A percentile compares a stretch with the other conserved stretches of the same genome.
These are phyloP conservation scores for Chionoecetes opilio DNA, from an alignment of 1,140 invertebrate genomes.

Conservation along the genomic window DNA sequence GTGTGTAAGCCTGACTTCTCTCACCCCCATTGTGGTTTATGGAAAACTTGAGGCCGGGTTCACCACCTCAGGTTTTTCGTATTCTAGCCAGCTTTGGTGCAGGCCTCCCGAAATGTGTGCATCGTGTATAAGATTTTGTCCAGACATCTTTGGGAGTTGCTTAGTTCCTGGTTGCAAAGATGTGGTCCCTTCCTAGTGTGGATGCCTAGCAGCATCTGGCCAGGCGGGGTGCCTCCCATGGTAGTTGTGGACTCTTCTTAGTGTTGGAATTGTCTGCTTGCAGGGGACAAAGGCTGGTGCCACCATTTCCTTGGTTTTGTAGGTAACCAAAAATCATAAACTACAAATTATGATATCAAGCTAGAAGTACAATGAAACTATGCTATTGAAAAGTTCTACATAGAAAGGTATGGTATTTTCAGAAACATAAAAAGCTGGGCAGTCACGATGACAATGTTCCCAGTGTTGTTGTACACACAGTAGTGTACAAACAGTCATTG, in stretches of 20 bases:
- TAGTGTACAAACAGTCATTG: no score
- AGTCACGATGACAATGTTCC: no score
- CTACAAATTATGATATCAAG: not conserved
- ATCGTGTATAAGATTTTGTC: not conserved
- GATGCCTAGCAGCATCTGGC: not conserved
- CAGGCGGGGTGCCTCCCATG: not conserved
- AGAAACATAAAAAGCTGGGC: no score
- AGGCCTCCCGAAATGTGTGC: slow-evolving; percentile 1
- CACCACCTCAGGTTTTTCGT: slow-evolving; percentile 1
- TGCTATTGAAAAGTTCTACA: not conserved
- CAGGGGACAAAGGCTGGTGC: not conserved
- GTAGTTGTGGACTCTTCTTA: not conserved
- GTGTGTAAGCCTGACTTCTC: not conserved
- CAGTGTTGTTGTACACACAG: no score
- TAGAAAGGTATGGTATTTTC: no score
- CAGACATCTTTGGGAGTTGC: not conserved
- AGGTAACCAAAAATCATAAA: not conserved
- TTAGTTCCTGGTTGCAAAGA: not conserved
- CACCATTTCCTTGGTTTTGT: not conserved
- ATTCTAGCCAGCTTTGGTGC: not conserved
- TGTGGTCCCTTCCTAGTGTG: not conserved
- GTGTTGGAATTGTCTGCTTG: slow-evolving; percentile 18
- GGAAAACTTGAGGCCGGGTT: not conserved
- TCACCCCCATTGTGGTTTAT: not conserved
- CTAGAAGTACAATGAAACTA: not conserved